Evolutionary conservation across 35 echinoderm and acorn worm genomes (phyloP).

Genomic region (Antedon bifida): DNA sequence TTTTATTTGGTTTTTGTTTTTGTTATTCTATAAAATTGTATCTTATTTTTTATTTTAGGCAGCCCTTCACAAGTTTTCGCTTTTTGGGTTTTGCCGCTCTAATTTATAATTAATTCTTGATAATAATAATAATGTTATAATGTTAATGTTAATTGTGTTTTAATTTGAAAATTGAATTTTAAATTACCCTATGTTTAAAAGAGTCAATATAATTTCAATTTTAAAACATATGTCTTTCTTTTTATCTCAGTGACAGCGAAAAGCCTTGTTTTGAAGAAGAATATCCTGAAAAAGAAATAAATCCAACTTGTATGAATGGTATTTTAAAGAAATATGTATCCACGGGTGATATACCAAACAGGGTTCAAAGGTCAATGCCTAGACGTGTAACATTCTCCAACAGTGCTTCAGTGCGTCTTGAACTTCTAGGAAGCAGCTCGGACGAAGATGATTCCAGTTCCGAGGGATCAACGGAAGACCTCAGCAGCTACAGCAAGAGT

Average conservation of each 20-base stretch:
- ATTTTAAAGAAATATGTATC: neutral
- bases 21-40: too few species aligned
- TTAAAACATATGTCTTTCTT: neutral
- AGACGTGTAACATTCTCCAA: neutral
- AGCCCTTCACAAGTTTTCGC: too few species aligned
- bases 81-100: too few species aligned
- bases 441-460: neutral
- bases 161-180: too few species aligned
- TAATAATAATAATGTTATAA: too few species aligned
- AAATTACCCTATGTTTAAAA: too few species aligned
- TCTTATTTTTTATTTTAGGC: too few species aligned
- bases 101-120: too few species aligned
- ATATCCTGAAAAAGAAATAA: neutral
- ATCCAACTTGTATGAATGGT: neutral
- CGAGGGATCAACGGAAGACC: neutral
- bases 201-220: too few species aligned
- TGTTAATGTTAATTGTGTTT: too few species aligned
- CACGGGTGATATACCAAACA: neutral
- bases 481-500: neutral
- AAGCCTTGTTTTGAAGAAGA: neutral
- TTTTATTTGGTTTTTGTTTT: too few species aligned
- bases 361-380: neutral
- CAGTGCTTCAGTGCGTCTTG: neutral
- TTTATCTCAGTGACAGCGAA: neutral
- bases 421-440: neutral